phyloP scores from a whole-genome alignment of 64 coral and sea anemone species.

The Exaiptasia diaphana region DNA sequence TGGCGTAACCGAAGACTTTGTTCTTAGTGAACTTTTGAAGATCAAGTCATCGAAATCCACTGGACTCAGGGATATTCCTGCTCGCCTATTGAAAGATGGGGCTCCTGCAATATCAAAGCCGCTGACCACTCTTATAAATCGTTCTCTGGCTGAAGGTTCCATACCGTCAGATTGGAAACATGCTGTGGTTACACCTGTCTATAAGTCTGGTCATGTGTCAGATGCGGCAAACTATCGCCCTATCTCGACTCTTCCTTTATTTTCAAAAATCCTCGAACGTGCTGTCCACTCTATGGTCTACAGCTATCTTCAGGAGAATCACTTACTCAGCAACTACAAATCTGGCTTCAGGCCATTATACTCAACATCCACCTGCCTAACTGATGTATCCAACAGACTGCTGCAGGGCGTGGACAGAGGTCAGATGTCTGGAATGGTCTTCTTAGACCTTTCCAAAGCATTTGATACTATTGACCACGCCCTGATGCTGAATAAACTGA shows the following conservation, averaged over 20 bases:
- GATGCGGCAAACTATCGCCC: neutral
- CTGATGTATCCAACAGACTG: neutral
- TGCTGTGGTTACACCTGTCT: neutral
- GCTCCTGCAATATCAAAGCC: neutral
- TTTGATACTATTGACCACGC: conserved; percentile 15
- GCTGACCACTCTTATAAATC: neutral
- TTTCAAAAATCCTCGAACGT: neutral
- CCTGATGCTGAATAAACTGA: conserved; percentile 4
- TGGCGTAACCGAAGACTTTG: neutral
- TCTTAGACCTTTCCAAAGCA: neutral
- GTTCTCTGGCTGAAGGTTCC: neutral
- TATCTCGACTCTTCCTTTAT: neutral
- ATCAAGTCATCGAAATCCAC: conserved; percentile 1
- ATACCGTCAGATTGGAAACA: neutral
- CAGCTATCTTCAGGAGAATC: neutral
- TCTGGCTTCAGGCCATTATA: neutral
- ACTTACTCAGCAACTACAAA: neutral
- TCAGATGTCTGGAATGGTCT: neutral
- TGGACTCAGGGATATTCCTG: neutral
- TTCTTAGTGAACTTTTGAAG: neutral
- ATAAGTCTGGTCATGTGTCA: neutral
- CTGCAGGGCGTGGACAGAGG: conserved; percentile 37
- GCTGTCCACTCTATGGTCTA: neutral
- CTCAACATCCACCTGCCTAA: neutral
- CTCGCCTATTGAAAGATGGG: neutral